Percentiles rank a stretch among this genome's conserved stretches.
Conservation (phyloP, 1,140 invertebrate genomes). For the Ips typographus region DNA sequence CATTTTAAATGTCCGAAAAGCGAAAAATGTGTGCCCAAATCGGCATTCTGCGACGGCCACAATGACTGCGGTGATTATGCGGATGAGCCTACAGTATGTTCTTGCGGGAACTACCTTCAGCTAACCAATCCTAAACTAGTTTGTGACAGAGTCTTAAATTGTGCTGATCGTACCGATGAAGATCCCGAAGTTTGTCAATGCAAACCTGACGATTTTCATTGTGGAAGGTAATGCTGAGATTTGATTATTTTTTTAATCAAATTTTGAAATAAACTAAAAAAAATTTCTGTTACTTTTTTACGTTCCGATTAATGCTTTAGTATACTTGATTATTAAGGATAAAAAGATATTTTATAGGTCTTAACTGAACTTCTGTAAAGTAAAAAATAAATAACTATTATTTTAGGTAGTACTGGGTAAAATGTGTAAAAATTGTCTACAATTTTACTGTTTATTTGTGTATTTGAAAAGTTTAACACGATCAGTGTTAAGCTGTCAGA, state of each 20-base stretch:
- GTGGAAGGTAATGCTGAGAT: conserved; percentile 51
- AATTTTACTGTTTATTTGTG: too few species aligned
- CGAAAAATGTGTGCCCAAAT: conserved; percentile 68
- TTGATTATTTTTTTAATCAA: background rate
- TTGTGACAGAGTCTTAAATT: conserved; percentile 79
- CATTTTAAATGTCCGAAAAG: conserved; percentile 65
- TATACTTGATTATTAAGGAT: conserved; percentile 1
- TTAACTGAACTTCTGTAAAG: too few species aligned
- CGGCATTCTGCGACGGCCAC: conserved; percentile 64
- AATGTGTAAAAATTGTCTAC: too few species aligned
- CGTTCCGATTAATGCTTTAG: background rate
- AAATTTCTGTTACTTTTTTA: background rate
- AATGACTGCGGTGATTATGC: conserved; percentile 69
- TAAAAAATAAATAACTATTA: too few species aligned
- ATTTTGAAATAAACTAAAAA: too few species aligned
- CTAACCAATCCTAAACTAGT: conserved; percentile 64
- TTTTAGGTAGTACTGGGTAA: too few species aligned
- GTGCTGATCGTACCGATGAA: conserved; percentile 79
- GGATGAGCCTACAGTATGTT: conserved; percentile 70
- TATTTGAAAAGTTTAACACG: too few species aligned
- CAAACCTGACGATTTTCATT: conserved; percentile 55
- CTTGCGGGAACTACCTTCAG: conserved; percentile 67
- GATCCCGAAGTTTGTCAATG: conserved; percentile 64
- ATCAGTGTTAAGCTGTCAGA: too few species aligned
- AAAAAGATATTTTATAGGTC: too few species aligned